phyloP scores from a whole-genome alignment of 1,140 invertebrate genomes.

The Lamellibrachia luymesi region DNA sequence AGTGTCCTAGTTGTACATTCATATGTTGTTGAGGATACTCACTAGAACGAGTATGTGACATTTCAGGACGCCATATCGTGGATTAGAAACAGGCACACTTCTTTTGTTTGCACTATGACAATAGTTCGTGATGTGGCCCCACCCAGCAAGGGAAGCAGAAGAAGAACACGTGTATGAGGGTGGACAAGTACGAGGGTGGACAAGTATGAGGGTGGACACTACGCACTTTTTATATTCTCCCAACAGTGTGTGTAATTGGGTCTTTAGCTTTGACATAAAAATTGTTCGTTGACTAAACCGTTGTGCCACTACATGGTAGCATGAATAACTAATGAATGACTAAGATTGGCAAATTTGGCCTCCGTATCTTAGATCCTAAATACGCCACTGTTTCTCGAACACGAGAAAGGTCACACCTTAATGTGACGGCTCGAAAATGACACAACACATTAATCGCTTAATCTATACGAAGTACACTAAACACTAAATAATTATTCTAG shows the following conservation, averaged over 20 bases:
- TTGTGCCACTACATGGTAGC: no score
- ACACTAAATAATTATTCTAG: not conserved
- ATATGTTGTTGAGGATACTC: not conserved
- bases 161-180: not conserved
- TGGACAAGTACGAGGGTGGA: no score
- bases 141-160: not conserved
- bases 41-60: not conserved
- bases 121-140: not conserved
- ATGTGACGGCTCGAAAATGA: not conserved
- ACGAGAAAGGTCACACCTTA: not conserved
- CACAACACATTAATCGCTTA: not conserved
- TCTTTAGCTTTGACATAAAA: no score
- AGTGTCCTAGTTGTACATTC: not conserved
- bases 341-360: no score
- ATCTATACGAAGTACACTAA: not conserved
- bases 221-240: no score
- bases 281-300: no score
- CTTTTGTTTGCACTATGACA: not conserved
- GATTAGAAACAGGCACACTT: not conserved
- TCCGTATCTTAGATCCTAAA: no score
- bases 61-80: not conserved
- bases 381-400: not conserved
- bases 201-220: no score
- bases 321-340: no score
- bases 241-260: no score